Percentiles rank a stretch among this genome's conserved stretches.
Evolutionary conservation across 2,113 vertebrate genomes (phyloP).

Genomic region (Seriola dumerili): DNA sequence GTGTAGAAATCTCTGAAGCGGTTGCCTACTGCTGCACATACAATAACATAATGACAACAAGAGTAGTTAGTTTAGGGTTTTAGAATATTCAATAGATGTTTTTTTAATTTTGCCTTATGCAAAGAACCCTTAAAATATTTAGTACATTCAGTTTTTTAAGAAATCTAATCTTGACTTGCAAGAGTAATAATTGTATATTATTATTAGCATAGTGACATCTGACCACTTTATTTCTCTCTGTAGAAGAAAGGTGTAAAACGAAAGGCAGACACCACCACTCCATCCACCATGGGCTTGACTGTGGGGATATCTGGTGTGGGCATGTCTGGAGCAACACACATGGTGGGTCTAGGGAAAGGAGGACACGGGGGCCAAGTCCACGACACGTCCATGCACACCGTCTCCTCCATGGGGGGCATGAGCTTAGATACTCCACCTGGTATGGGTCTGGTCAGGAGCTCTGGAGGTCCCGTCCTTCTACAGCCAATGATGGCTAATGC

Average conservation of each 20-base stretch:
- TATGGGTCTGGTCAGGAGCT: slow-evolving; percentile 71
- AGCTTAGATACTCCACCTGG: slow-evolving; percentile 72
- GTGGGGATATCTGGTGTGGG: slow-evolving; percentile 79
- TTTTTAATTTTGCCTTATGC: too few species aligned
- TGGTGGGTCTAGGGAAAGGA: slow-evolving; percentile 84
- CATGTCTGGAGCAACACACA: slow-evolving; percentile 69
- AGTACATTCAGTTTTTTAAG: too few species aligned
- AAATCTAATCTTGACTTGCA: too few species aligned
- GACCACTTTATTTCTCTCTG: neutral
- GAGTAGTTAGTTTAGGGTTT: too few species aligned
- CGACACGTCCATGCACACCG: slow-evolving; percentile 76
- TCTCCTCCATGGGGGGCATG: slow-evolving; percentile 78
- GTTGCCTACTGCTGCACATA: too few species aligned
- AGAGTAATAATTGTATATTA: too few species aligned
- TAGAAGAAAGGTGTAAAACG: slow-evolving; percentile 96
- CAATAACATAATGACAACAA: neutral
- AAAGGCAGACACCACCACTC: slow-evolving; percentile 97
- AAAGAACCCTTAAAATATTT: too few species aligned
- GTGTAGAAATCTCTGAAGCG: too few species aligned
- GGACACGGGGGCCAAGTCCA: slow-evolving; percentile 80
- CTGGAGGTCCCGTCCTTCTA: slow-evolving; percentile 66
- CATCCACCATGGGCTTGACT: slow-evolving; percentile 89
- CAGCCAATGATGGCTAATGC: slow-evolving; percentile 73
- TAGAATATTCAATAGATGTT: too few species aligned
- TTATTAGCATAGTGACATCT: neutral